Conservation (phyloP, 2,113 vertebrate species). For the Desmodus rotundus region DNA sequence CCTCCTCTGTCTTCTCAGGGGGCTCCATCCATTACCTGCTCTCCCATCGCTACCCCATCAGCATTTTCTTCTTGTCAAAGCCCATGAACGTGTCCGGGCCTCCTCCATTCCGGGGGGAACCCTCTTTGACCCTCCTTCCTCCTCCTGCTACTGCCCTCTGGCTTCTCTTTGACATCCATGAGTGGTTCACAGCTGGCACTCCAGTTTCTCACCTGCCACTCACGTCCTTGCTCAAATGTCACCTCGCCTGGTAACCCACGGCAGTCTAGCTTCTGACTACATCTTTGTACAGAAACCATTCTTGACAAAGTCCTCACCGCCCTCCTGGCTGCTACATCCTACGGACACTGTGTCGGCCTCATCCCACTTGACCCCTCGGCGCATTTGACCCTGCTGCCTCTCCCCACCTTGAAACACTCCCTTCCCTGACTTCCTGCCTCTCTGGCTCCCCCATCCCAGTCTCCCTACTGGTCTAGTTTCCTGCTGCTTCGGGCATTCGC, state of each 20-base stretch:
- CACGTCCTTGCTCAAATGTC: conserved; percentile 45
- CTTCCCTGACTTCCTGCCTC: background rate
- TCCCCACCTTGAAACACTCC: background rate
- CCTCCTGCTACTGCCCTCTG: background rate
- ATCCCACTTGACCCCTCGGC: background rate
- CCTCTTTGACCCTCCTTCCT: background rate
- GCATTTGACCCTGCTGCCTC: background rate
- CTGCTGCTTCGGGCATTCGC: background rate
- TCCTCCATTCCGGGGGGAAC: background rate
- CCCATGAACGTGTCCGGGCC: background rate
- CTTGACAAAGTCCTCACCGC: conserved; percentile 19
- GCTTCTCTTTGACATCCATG: background rate
- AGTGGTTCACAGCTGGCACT: background rate
- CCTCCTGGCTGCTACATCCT: background rate
- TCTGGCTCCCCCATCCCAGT: background rate
- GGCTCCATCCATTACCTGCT: background rate
- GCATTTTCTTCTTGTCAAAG: background rate
- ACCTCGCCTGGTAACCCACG: conserved; percentile 33
- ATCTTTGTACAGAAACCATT: conserved; percentile 12
- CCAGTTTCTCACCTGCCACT: conserved; percentile 62
- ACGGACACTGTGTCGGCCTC: background rate
- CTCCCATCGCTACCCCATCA: background rate
- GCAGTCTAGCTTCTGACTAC: conserved; percentile 40
- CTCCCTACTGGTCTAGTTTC: background rate
- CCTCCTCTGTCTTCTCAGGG: background rate